Base-by-base conservation (phyloP, 2,797 vertebrate genomes). In the Myioborus miniatus region DNA sequence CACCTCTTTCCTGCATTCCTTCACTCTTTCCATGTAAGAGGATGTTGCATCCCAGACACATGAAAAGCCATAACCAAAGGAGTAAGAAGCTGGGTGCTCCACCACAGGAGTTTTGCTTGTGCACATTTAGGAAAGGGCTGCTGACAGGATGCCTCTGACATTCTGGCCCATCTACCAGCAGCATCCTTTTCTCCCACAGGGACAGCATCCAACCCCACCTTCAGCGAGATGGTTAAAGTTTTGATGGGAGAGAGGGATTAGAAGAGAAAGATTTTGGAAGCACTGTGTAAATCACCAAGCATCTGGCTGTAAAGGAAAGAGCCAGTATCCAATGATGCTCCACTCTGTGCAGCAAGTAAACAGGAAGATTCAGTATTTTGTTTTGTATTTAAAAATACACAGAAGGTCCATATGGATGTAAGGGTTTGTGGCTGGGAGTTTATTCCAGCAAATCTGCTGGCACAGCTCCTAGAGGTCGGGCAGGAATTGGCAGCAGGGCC, bases 281-380 rank as follows among this genome's bases (percentile, higher is more conserved):
- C 20, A 18, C 8, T 8, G 0, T 2, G 2, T 63, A 75, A 81
- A 47, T 39, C 56, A 71, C 29, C 39, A 23, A 78, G 47, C 1
- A 1, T 37, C 77, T 50, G 78, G 12, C 68, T 5, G 7, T 68
- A 24, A 81, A 82, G 74, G 59, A 39, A 85, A 71, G 71, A 43
- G 68, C 39, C 43, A 13, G 30, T 26, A 52, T 83, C 62, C 0
- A 6, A 74, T 26, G 91, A 81, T 87, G 58, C 32, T 92, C 36
- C 49, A 39, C 60, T 67, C 49, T 37, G 52, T 41, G 44, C 47
- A 43, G 20, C 19, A 46, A 53, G 50, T 93, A 93, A 95, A 91
- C 92, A 91, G 87, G 84, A 93, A 94, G 81, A 80, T 52, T 29
- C 59, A 30, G 7, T 41, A 46, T 82, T 94, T 90, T 81, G 80